phyloP scores from a whole-genome alignment of 1,140 invertebrate genomes.

The Bradysia coprophila region DNA sequence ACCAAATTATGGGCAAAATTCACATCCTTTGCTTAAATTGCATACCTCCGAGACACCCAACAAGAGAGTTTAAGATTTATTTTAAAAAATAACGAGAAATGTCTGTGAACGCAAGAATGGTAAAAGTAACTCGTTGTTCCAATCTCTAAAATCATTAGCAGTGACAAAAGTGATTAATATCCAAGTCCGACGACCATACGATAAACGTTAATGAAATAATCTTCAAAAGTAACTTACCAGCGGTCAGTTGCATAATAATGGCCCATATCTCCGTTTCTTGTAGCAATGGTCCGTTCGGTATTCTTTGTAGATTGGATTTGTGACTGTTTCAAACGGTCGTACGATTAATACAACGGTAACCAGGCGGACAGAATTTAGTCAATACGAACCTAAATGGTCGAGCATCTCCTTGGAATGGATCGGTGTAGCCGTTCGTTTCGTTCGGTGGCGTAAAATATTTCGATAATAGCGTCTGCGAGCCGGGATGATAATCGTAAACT shows the following conservation, averaged over 20 bases:
- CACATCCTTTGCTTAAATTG: too few relatives aligned
- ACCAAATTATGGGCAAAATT: too few relatives aligned
- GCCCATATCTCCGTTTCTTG: slow-evolving; percentile 88
- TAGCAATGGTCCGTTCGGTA: slow-evolving; percentile 48
- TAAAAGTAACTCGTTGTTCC: too few relatives aligned
- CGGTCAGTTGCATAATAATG: slow-evolving; percentile 88
- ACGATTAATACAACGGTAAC: slow-evolving; percentile 18
- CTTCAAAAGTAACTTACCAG: too few relatives aligned
- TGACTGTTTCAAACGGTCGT: slow-evolving; percentile 46
- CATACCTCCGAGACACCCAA: too few relatives aligned
- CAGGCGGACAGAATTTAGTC: not conserved
- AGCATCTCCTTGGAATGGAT: slow-evolving; percentile 68
- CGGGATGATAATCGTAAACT: slow-evolving; percentile 90
- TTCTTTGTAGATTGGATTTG: slow-evolving; percentile 45
- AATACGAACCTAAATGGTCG: slow-evolving; percentile 37
- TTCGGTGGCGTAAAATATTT: slow-evolving; percentile 59
- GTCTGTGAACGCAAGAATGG: too few relatives aligned
- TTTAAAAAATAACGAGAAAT: too few relatives aligned
- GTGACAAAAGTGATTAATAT: too few relatives aligned
- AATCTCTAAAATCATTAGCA: too few relatives aligned
- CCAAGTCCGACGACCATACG: too few relatives aligned
- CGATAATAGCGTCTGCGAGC: slow-evolving; percentile 67
- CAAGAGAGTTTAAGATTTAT: too few relatives aligned
- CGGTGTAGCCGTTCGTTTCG: slow-evolving; percentile 50
- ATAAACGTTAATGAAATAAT: too few relatives aligned